phyloP scores from a whole-genome alignment of 2,888 invertebrate genomes.

The Opisthograptis luteolata region DNA sequence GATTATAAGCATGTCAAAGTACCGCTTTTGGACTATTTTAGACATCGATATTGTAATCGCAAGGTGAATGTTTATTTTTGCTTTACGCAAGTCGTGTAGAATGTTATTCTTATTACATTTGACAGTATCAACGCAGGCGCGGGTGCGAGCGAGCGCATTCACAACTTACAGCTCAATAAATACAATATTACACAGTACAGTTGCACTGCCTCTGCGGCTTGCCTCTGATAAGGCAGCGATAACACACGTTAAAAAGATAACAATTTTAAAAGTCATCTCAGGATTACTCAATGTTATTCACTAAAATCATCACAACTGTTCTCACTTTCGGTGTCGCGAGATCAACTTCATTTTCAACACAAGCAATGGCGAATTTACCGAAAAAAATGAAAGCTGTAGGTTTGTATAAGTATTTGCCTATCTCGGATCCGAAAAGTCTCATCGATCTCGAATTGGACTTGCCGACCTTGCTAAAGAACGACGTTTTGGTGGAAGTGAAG shows the following conservation, averaged over 20 bases:
- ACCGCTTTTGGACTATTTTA: too few species aligned
- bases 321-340: conserved; percentile 12
- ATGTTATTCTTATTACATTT: background rate
- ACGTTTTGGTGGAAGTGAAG: conserved; percentile 70
- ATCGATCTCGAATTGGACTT: conserved; percentile 66
- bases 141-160: background rate
- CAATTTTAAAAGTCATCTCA: conserved; percentile 10
- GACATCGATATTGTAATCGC: background rate
- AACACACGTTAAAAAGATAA: conserved; percentile 18
- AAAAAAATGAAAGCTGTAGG: conserved; percentile 74
- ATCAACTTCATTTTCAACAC: conserved; percentile 26
- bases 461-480: conserved; percentile 55
- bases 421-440: conserved; percentile 62
- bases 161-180: too few species aligned
- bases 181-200: background rate
- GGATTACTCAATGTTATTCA: conserved; percentile 17
- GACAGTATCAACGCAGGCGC: background rate
- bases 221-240: conserved; percentile 18
- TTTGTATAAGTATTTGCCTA: conserved; percentile 72
- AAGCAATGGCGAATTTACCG: conserved; percentile 51
- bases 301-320: conserved; percentile 23
- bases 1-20: too few species aligned
- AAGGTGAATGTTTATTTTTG: background rate
- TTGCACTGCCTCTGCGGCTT: background rate
- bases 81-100: background rate